These are phyloP conservation scores for Hydrotaea cyrtoneurina DNA, from an alignment of 2,888 invertebrate genomes.

Conservation along the genomic window DNA sequence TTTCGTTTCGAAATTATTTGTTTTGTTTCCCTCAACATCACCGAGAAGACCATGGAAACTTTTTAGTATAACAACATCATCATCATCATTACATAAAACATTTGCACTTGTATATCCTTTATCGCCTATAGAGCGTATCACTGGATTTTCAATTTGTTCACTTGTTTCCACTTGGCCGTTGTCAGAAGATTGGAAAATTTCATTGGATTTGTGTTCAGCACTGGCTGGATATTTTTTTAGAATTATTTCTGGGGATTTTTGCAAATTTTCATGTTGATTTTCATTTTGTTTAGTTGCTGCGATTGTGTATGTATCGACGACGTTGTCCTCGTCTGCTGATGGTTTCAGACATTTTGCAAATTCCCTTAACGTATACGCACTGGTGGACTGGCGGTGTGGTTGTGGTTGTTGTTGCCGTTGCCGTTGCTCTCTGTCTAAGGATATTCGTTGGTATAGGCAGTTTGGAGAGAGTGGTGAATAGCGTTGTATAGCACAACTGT, in stretches of 20 bases:
- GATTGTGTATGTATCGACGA: conserved; percentile 61
- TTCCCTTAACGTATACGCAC: conserved; percentile 68
- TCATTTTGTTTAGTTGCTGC: conserved; percentile 53
- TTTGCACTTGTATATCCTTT: conserved; percentile 11
- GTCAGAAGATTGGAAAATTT: conserved; percentile 1
- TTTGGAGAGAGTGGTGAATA: not conserved
- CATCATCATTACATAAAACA: conserved; percentile 63
- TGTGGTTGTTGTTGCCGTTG: conserved; percentile 41
- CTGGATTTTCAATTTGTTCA: conserved; percentile 28
- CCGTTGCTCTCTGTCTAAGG: conserved; percentile 65
- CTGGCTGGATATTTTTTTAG: not conserved
- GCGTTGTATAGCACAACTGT: conserved; percentile 9
- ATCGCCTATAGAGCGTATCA: conserved; percentile 33
- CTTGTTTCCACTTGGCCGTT: conserved; percentile 1
- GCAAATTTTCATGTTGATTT: conserved; percentile 50
- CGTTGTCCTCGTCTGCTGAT: conserved; percentile 68
- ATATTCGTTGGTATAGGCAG: not conserved
- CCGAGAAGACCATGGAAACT: not conserved
- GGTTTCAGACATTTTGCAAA: conserved; percentile 72
- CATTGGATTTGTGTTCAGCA: not conserved
- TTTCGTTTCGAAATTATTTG: not conserved
- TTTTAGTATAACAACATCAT: conserved; percentile 26
- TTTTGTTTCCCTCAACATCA: not conserved
- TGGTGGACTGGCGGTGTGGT: conserved; percentile 60
- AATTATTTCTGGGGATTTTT: conserved; percentile 48